Conservation (phyloP, 23 tunicate species). For the Trididemnum clinides region DNA sequence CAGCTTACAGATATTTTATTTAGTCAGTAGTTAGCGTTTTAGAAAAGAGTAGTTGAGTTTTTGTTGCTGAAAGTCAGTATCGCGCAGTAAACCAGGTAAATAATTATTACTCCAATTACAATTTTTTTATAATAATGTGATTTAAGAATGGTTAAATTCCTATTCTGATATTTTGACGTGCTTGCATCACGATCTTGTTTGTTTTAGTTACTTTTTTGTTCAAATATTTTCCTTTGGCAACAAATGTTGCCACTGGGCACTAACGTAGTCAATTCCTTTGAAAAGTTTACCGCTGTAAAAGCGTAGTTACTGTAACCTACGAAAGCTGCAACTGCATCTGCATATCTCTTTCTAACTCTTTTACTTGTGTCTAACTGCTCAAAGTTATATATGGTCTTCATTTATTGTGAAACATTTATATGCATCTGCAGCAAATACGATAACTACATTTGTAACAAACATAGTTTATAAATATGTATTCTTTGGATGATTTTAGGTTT, state of each 20-base stretch:
- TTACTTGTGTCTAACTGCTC: background rate
- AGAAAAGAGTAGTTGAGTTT: background rate
- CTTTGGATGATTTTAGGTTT: background rate
- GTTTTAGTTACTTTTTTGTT: background rate
- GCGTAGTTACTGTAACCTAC: background rate
- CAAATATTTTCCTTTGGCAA: background rate
- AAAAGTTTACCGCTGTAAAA: background rate
- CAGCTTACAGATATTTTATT: background rate
- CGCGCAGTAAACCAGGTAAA: background rate
- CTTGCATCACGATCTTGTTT: too few relatives aligned
- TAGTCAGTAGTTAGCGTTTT: background rate
- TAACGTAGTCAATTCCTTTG: background rate
- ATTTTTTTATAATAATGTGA: background rate
- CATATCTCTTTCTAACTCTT: background rate
- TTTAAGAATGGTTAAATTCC: background rate
- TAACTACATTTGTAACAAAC: too few relatives aligned
- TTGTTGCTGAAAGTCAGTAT: background rate
- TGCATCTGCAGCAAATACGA: too few relatives aligned
- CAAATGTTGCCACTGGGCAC: background rate
- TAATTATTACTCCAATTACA: background rate
- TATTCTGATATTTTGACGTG: background rate
- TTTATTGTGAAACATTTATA: too few relatives aligned
- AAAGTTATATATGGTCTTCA: too few relatives aligned
- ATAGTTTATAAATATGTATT: background rate
- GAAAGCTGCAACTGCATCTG: background rate